Evolutionary conservation across 92 coral and sea anemone species (phyloP).

Genomic region (Zoanthus sansibaricus): DNA sequence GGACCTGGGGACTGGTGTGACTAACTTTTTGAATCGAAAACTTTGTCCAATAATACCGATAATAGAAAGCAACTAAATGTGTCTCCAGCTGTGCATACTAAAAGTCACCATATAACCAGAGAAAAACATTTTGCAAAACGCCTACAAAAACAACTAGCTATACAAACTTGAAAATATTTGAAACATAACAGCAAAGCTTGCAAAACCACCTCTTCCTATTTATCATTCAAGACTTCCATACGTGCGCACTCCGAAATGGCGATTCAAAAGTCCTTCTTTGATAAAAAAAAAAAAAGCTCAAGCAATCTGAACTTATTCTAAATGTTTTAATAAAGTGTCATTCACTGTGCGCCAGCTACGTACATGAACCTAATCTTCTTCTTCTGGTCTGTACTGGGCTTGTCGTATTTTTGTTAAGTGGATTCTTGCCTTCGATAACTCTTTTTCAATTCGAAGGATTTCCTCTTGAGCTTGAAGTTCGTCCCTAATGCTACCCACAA

Average conservation of each 20-base stretch:
- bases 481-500: conserved; percentile 97
- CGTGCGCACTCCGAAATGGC: background rate
- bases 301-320: background rate
- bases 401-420: conserved; percentile 90
- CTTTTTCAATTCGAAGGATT: conserved; percentile 94
- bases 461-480: conserved; percentile 97
- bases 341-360: background rate
- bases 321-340: background rate
- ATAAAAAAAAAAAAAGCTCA: background rate
- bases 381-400: conserved; percentile 92
- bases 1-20: background rate
- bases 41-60: background rate
- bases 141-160: background rate
- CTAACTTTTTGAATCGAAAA: background rate
- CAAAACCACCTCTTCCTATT: background rate
- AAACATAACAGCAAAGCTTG: no score
- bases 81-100: no score
- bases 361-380: conserved; percentile 55
- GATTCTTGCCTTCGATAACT: conserved; percentile 82
- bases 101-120: no score
- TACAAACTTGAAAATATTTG: background rate
- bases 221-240: background rate
- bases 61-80: background rate
- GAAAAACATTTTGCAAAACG: no score
- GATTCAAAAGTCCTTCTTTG: background rate